Evolutionary conservation across 2,888 invertebrate genomes (phyloP), one percentile per base, ranked within the genome.

Genomic region (Elegia similella): DNA sequence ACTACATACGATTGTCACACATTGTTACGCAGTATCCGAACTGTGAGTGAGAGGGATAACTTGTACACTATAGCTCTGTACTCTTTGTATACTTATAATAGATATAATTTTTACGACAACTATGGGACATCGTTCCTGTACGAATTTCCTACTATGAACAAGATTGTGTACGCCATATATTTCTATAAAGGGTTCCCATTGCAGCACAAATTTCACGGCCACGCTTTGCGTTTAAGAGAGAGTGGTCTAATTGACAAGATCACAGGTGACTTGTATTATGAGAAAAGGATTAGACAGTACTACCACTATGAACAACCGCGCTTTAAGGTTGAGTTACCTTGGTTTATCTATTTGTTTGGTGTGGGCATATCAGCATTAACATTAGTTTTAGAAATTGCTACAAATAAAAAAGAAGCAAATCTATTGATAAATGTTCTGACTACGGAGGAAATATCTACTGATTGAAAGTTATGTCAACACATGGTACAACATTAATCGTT

Each of bases 181-280:
- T 63, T 81, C 6, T 76, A 80, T 52, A 86, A 85, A 62, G 87
- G 86, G 0, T 86, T 86, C 57, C 86, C 85, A 1, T 58, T 78
- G 38, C 7, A 59, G 0, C 56, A 72, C 0, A 65, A 62, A 8
- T 53, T 85, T 6, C 64, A 76, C 15, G 6, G 38, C 1, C 60
- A 67, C 2, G 62, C 73, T 1, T 59, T 85, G 0, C 62, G 68
- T 2, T 52, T 86, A 7, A 67, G 75, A 42, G 84, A 86, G 55
- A 74, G 66, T 13, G 86, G 86, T 7, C 57, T 84, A 6, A 65
- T 77, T 0, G 62, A 68, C 0, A 73, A 72, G 46, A 58, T 56
- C 2, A 8, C 69, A 13, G 15, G 58, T 6, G 66, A 75, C 32
- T 59, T 75, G 52, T 59, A 59, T 42, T 62, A 64, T 29, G 42